These are phyloP conservation scores for Pogonomyrmex californicus DNA, from an alignment of 1,140 invertebrate species.

Conservation along the genomic window DNA sequence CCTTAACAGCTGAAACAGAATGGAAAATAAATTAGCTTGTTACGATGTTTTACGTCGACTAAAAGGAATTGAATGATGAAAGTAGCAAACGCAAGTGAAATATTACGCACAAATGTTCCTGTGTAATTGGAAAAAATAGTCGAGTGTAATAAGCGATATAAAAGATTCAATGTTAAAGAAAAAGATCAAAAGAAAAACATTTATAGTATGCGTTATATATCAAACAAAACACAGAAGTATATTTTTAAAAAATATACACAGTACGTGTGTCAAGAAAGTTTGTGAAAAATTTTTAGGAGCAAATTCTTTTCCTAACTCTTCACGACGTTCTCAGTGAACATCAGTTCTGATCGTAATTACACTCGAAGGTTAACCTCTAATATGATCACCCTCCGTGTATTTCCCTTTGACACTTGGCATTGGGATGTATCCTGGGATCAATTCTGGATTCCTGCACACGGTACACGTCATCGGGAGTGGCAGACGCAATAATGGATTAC, in stretches of 20 bases:
- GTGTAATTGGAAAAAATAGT: slow-evolving; percentile 10
- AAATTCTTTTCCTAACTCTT: background rate
- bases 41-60: slow-evolving; percentile 32
- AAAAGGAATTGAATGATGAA: slow-evolving; percentile 48
- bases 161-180: slow-evolving; percentile 22
- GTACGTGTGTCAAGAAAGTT: background rate
- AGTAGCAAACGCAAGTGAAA: slow-evolving; percentile 41
- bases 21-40: slow-evolving; percentile 48
- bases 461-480: slow-evolving; percentile 75
- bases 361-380: slow-evolving; percentile 52
- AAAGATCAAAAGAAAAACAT: background rate
- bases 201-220: background rate
- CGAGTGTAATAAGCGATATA: slow-evolving; percentile 10
- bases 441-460: slow-evolving; percentile 68
- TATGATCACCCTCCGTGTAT: slow-evolving; percentile 3
- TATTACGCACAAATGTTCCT: slow-evolving; percentile 22
- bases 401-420: slow-evolving; percentile 60
- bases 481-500: slow-evolving; percentile 81
- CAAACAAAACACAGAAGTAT: background rate
- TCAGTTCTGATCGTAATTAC: slow-evolving; percentile 33
- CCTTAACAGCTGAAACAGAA: slow-evolving; percentile 1
- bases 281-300: background rate
- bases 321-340: background rate
- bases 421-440: slow-evolving; percentile 62
- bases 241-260: slow-evolving; percentile 3